These are phyloP conservation scores for Conistra vaccinii DNA, from an alignment of 2,888 invertebrate genomes.

Conservation along the genomic window DNA sequence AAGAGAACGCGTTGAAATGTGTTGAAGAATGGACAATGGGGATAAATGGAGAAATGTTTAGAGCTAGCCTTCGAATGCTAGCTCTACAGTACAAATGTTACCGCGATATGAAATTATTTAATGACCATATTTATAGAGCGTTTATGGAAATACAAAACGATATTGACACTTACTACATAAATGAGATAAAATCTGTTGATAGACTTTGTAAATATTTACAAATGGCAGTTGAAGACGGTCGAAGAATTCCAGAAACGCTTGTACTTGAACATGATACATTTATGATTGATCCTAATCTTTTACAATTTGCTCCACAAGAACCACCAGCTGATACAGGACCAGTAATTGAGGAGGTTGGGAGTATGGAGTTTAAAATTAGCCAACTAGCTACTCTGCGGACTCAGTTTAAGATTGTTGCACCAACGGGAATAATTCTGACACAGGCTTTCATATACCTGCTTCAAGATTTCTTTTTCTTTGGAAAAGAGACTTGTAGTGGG, in stretches of 20 bases:
- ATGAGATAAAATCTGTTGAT: conserved; percentile 88
- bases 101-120: conserved; percentile 85
- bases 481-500: conserved; percentile 84
- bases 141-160: conserved; percentile 85
- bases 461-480: conserved; percentile 89
- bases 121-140: conserved; percentile 82
- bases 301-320: conserved; percentile 77
- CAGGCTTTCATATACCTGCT: conserved; percentile 88
- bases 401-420: conserved; percentile 84
- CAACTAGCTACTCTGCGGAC: conserved; percentile 82
- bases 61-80: conserved; percentile 85
- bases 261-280: conserved; percentile 88
- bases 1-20: conserved; percentile 83
- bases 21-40: conserved; percentile 91
- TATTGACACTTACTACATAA: conserved; percentile 85
- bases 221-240: conserved; percentile 88
- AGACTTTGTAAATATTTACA: conserved; percentile 88
- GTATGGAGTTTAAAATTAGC: conserved; percentile 81
- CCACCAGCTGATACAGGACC: conserved; percentile 65
- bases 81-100: conserved; percentile 83
- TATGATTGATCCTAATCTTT: conserved; percentile 85
- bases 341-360: conserved; percentile 69
- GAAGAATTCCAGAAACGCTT: conserved; percentile 85
- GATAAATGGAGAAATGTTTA: conserved; percentile 89
- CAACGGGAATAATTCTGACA: conserved; percentile 83